Evolutionary conservation across 2,888 invertebrate species (phyloP).

Genomic region (Endomychus coccineus): DNA sequence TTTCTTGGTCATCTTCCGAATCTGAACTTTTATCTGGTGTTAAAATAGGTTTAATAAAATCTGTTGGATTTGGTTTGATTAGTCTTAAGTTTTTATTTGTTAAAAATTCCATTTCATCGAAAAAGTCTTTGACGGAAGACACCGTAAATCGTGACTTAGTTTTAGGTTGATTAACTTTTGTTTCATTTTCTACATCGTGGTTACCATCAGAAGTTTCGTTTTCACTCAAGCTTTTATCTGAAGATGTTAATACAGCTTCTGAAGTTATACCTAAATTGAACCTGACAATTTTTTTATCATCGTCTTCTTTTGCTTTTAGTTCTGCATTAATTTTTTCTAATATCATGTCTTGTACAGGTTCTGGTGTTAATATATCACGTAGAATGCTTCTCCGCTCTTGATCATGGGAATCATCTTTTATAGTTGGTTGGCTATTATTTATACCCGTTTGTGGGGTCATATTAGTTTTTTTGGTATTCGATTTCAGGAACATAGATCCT

Average conservation of each 20-base stretch:
- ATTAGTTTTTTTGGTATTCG: slow-evolving; percentile 12
- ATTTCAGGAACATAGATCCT: slow-evolving; percentile 54
- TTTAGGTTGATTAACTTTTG: too few species aligned
- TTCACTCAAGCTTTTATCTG: slow-evolving; percentile 37
- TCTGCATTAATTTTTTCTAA: slow-evolving; percentile 35
- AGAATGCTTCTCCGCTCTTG: too few species aligned
- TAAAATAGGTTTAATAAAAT: slow-evolving; percentile 53
- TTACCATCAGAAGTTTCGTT: slow-evolving; percentile 22
- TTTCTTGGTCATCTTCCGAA: slow-evolving; percentile 44
- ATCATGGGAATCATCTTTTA: too few species aligned
- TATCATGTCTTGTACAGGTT: too few species aligned
- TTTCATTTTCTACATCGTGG: slow-evolving; percentile 24
- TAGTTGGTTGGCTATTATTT: too few species aligned
- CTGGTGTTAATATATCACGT: too few species aligned
- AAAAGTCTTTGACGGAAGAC: slow-evolving; percentile 30
- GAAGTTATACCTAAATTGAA: slow-evolving; percentile 52
- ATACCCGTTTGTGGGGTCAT: slow-evolving; percentile 13
- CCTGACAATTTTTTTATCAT: slow-evolving; percentile 68
- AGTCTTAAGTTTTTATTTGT: slow-evolving; percentile 39
- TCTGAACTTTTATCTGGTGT: slow-evolving; percentile 47
- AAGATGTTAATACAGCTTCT: slow-evolving; percentile 41
- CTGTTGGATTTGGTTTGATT: slow-evolving; percentile 51
- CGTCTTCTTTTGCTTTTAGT: slow-evolving; percentile 49
- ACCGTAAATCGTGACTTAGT: slow-evolving; percentile 33
- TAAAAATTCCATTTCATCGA: slow-evolving; percentile 18